These are phyloP conservation scores for Istiophorus platypterus DNA, from an alignment of 2,113 vertebrate genomes.

Conservation along the genomic window DNA sequence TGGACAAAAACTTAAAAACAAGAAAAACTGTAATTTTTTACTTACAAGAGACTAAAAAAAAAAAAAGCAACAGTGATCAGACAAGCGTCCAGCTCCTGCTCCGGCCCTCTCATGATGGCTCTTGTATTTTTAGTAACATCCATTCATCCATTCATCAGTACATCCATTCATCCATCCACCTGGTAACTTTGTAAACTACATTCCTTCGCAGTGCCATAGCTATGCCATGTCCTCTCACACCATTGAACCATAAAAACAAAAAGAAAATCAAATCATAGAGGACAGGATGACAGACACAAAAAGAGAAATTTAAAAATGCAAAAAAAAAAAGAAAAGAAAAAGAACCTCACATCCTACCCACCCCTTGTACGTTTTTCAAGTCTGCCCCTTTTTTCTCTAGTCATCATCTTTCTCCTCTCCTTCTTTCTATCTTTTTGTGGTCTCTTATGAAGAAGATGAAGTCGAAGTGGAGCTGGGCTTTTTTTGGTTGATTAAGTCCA, in stretches of 20 bases:
- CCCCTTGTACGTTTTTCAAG: conserved; percentile 55
- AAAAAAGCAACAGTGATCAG: conserved; percentile 67
- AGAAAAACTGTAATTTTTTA: conserved; percentile 8
- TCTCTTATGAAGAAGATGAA: conserved; percentile 86
- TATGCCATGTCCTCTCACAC: conserved; percentile 61
- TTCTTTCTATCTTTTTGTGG: conserved; percentile 13
- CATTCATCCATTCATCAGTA: conserved; percentile 56
- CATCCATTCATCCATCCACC: conserved; percentile 52
- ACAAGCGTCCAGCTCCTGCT: conserved; percentile 72
- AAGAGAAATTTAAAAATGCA: conserved; percentile 71
- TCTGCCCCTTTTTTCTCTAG: conserved; percentile 49
- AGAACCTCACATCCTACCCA: conserved; percentile 52
- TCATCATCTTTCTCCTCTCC: conserved; percentile 48
- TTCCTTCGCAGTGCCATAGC: conserved; percentile 77
- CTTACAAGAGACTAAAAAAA: conserved; percentile 21
- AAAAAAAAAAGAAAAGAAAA: too few species aligned
- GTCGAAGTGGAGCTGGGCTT: conserved; percentile 90
- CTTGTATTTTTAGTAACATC: conserved; percentile 45
- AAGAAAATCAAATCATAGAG: conserved; percentile 40
- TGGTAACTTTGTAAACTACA: conserved; percentile 75
- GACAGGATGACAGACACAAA: conserved; percentile 71
- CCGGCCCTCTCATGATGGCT: conserved; percentile 42
- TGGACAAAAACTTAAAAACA: conserved; percentile 67
- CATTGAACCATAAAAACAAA: conserved; percentile 37
- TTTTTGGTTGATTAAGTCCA: conserved; percentile 97